phyloP scores from a whole-genome alignment of 2,797 vertebrate species.

The Tragopan temminckii region DNA sequence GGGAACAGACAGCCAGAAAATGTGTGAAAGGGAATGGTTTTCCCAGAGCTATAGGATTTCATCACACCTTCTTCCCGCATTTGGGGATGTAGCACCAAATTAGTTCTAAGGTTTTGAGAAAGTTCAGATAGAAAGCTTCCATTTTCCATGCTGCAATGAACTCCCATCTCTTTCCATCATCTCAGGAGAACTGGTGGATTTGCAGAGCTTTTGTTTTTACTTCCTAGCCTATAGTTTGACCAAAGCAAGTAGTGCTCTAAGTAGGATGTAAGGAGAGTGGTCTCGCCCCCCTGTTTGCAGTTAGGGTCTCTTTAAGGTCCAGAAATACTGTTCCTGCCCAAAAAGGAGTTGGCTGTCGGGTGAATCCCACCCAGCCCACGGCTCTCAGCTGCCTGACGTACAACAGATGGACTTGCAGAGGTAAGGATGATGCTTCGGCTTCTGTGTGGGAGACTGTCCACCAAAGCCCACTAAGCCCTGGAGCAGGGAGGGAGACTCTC shows the following conservation, averaged over 20 bases:
- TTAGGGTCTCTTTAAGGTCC: not conserved
- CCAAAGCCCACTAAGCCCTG: not conserved
- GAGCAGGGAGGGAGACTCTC: not conserved
- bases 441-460: not conserved
- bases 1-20: not conserved
- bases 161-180: not conserved
- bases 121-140: not conserved
- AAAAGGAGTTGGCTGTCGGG: not conserved
- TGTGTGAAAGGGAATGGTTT: not conserved
- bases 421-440: not conserved
- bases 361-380: not conserved
- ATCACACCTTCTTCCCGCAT: not conserved
- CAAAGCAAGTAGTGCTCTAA: not conserved
- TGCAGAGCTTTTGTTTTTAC: not conserved
- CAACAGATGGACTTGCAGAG: rapidly evolving
- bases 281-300: not conserved
- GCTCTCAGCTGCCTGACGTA: not conserved
- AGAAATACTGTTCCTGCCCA: not conserved
- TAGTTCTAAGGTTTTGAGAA: not conserved
- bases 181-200: not conserved
- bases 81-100: not conserved
- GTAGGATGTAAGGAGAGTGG: not conserved
- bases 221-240: not conserved
- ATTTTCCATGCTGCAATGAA: not conserved
- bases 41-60: not conserved